Evolutionary conservation across 2,888 invertebrate genomes (phyloP).

Genomic region (Gibbula magus): DNA sequence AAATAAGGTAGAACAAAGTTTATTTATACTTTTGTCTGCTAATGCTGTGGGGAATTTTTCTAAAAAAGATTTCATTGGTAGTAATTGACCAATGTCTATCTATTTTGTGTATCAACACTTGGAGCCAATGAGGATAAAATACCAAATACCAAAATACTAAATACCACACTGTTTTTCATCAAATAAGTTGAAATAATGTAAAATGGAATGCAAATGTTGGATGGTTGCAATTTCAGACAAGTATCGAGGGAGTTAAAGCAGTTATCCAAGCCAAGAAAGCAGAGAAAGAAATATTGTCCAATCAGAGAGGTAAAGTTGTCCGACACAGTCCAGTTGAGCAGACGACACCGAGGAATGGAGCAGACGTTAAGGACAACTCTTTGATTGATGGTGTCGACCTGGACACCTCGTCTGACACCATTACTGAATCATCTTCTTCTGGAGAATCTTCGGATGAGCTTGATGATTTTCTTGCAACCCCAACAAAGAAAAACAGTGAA

Average conservation of each 20-base stretch:
- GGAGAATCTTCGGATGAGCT: not conserved
- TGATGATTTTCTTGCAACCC: not conserved
- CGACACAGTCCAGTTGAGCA: not conserved
- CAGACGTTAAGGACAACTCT: constrained; percentile 15
- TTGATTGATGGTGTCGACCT: constrained; percentile 14
- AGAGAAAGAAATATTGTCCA: not conserved
- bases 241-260: constrained; percentile 29
- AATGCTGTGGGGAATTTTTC: too few species aligned
- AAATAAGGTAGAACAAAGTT: too few species aligned
- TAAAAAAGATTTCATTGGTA: too few species aligned
- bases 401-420: constrained; percentile 24
- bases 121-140: too few species aligned
- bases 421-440: constrained; percentile 23
- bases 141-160: too few species aligned
- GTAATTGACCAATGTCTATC: too few species aligned
- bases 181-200: too few species aligned
- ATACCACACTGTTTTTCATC: too few species aligned
- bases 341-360: not conserved
- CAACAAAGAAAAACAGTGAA: not conserved
- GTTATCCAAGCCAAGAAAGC: constrained; percentile 33
- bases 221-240: not conserved
- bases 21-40: too few species aligned
- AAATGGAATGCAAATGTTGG: too few species aligned
- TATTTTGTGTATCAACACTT: too few species aligned
- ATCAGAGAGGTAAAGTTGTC: not conserved